Percentiles rank a stretch among this genome's conserved stretches.
Conservation (phyloP, 2,113 vertebrate genomes). For the Corythoichthys haematopterus region DNA sequence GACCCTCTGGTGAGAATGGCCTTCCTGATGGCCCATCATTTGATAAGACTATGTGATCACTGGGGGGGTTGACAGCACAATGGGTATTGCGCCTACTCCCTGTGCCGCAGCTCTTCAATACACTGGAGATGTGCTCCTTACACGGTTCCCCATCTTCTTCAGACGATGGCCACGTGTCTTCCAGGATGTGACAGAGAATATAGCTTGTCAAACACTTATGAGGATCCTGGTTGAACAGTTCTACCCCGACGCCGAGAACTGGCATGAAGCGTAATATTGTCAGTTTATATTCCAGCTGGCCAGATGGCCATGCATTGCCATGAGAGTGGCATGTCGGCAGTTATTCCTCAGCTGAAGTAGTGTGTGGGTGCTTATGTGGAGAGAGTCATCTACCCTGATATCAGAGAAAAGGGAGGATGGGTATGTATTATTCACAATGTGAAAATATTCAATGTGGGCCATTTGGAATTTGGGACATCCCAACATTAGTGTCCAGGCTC, state of each 20-base stretch:
- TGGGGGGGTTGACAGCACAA: constrained; percentile 24
- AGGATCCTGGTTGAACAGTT: constrained; percentile 73
- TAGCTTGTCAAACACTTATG: constrained; percentile 61
- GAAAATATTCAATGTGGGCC: neutral
- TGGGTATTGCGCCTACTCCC: constrained; percentile 46
- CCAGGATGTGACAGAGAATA: constrained; percentile 61
- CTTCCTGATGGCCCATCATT: constrained; percentile 66
- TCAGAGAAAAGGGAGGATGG: constrained; percentile 71
- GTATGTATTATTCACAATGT: constrained; percentile 45
- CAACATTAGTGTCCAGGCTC: too few relatives aligned
- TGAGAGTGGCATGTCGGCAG: constrained; percentile 55
- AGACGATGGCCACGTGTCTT: constrained; percentile 74
- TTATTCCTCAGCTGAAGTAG: constrained; percentile 62
- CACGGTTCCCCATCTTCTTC: constrained; percentile 74
- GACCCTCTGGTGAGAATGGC: constrained; percentile 70
- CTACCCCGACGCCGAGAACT: constrained; percentile 53
- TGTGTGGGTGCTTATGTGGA: constrained; percentile 70
- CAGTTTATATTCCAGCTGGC: constrained; percentile 72
- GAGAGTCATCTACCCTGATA: constrained; percentile 69
- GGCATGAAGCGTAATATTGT: constrained; percentile 71
- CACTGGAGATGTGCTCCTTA: constrained; percentile 68
- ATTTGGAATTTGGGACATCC: too few relatives aligned
- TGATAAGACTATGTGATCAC: constrained; percentile 67
- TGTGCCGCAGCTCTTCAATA: constrained; percentile 62
- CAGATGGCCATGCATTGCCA: constrained; percentile 75